Base-by-base conservation (phyloP, 2,888 invertebrate species). In the Copidosoma aretas region DNA sequence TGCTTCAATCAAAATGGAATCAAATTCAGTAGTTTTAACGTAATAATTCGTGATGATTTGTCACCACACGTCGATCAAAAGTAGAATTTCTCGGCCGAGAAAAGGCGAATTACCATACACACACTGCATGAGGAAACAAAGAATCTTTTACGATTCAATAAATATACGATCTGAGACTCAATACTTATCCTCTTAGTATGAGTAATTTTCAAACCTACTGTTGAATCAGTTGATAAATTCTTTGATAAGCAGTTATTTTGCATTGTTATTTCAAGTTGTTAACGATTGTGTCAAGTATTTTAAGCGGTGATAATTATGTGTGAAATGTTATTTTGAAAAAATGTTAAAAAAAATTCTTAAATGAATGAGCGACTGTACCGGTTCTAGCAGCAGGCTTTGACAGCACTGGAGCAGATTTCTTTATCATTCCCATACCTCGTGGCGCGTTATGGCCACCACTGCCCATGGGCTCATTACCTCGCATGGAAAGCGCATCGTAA, bases 401-500 rank as follows among this genome's bases (percentile, higher is more conserved):
- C 79, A 87, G 70, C 85, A 86, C 82, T 76, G 86, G 84, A 70
- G 82, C 75, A 73, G 82, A 86, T 82, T 84, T 83, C 77, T 84
- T 84, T 79, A 81, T 79, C 81, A 80, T 84, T 83, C 84, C 84
- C 80, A 79, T 79, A 73, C 86, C 86, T 74, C 88, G 86, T 66
- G 88, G 89, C 62, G 87, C 88, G 74, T 87, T 86, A 71, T 86
- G 85, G 74, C 91, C 90, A 77, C 92, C 93, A 81, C 89, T 89
- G 77, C 94, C 95, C 91, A 95, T 91, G 65, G 89, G 88, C 82
- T 93, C 92, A 78, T 95, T 94, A 80, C 92, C 93, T 77, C 98
- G 89, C 81, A 93, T 92, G 75, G 89, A 90, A 81, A 94, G 85
- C 68, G 98, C 93, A 86, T 97, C 95, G 86, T 98, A 98, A 59